A percentile compares a stretch with the other conserved stretches of the same genome.
These are phyloP conservation scores for Leptobrachium leishanense DNA, from an alignment of 2,113 vertebrate species.

Conservation along the genomic window DNA sequence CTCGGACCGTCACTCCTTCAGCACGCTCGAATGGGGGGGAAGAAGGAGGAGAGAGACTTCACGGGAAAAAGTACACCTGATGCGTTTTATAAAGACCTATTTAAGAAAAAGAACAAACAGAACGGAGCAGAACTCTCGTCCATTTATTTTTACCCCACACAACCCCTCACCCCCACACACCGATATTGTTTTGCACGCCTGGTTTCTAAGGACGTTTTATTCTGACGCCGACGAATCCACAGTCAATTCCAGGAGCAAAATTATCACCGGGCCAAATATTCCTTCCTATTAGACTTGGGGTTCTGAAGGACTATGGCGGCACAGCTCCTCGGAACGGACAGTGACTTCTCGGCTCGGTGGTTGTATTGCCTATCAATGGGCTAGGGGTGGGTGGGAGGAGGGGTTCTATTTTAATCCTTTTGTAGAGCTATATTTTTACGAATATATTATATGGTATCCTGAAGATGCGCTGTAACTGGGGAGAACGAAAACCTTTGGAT, in stretches of 20 bases:
- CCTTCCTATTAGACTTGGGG: neutral
- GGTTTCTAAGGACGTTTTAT: neutral
- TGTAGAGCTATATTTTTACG: conserved; percentile 42
- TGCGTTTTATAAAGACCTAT: no score
- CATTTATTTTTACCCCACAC: no score
- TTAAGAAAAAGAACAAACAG: no score
- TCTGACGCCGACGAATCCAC: neutral
- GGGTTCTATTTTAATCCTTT: conserved; percentile 16
- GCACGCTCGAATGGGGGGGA: neutral
- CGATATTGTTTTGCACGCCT: conserved; percentile 23
- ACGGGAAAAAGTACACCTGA: neutral
- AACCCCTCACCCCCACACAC: neutral
- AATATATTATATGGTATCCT: conserved; percentile 16
- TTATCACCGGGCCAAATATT: neutral
- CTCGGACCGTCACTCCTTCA: no score
- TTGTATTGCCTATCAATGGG: neutral
- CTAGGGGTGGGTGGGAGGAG: neutral
- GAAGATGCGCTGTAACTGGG: conserved; percentile 23
- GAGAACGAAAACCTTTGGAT: neutral
- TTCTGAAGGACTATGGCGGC: neutral
- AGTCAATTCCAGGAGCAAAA: neutral
- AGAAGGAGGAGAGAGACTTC: conserved; percentile 11
- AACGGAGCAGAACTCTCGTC: neutral
- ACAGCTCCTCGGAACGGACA: neutral
- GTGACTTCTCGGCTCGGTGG: neutral